These are phyloP conservation scores for Pampus argenteus DNA, from an alignment of 2,797 vertebrate genomes.

Conservation along the genomic window DNA sequence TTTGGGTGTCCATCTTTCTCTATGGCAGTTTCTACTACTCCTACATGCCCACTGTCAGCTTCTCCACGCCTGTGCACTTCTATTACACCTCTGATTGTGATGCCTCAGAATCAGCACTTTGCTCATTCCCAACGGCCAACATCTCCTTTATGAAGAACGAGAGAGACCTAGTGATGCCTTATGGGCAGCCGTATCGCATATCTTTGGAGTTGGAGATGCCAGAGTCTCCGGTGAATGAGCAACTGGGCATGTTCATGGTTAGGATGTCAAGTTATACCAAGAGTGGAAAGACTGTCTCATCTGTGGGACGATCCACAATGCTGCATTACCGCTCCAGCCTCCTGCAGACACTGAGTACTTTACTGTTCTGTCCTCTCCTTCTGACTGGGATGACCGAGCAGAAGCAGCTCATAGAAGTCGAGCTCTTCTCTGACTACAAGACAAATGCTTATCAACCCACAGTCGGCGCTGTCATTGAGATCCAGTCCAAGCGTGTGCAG, in stretches of 20 bases:
- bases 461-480: constrained; percentile 87
- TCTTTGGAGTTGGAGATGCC: constrained; percentile 91
- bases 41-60: constrained; percentile 94
- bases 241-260: constrained; percentile 94
- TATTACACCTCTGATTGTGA: constrained; percentile 89
- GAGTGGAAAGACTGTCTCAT: constrained; percentile 83
- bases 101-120: constrained; percentile 79
- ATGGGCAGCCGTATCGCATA: constrained; percentile 90
- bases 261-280: constrained; percentile 88
- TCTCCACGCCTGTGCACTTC: constrained; percentile 90
- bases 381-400: constrained; percentile 89
- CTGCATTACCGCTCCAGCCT: constrained; percentile 91
- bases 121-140: constrained; percentile 92
- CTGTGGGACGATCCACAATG: constrained; percentile 90
- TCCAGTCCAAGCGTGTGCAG: constrained; percentile 89
- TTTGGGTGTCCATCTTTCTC: constrained; percentile 93
- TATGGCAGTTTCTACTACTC: constrained; percentile 97
- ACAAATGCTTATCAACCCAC: constrained; percentile 89
- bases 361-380: constrained; percentile 88
- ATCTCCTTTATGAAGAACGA: constrained; percentile 90
- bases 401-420: constrained; percentile 92
- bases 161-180: constrained; percentile 90
- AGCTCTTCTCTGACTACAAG: constrained; percentile 88
- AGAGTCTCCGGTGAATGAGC: constrained; percentile 91
- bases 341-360: constrained; percentile 87